Evolutionary conservation across 2,888 invertebrate species (phyloP), one percentile per base, ranked within the genome.

Genomic region (Ormyrus nitidulus): DNA sequence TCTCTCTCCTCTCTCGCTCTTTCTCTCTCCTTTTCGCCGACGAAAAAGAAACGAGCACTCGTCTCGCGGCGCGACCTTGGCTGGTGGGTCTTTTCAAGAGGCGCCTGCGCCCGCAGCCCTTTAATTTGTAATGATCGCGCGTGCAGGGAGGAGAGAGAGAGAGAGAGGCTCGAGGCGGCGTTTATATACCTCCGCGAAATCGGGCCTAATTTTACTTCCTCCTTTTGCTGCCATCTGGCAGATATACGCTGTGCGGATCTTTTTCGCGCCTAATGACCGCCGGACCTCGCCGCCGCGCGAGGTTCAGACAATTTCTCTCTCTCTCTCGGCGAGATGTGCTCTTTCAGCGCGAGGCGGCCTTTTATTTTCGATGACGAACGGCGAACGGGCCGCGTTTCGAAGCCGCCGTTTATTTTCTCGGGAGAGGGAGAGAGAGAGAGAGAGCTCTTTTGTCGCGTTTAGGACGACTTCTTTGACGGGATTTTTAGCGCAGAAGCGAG

Each of bases 181-280:
- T 58, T 77, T 77, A 77, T 77, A 4, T 4, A 34, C 34, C 77
- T 70, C 70, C 51, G 34, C 64, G 51, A 58, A 70, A 71, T 71
- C 70, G 49, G 5, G 73, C 54, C 64, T 73, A 73, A 73, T 64
- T 73, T 73, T 64, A 71, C 71, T 71, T 71, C 71, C 71, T 71
- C 46, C 48, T 46, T 71, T 54, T 64, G 34, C 73, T 73, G 48
- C 73, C 73, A 73, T 73, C 64, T 73, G 73, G 73, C 73, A 64
- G 62, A 51, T 61, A 51, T 19, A 46, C 64, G 70, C 11, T 5
- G 44, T 9, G 70, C 59, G 7, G 34, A 34, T 34, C 34, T 34
- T 34, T 34, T 34, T 34, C 8, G 6, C 11, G 13, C 10, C 51
- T 71, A 71, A 71, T 62, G 53, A 71, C 61, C 61, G 61, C 61